Evolutionary conservation across 2,113 vertebrate species (phyloP), one percentile per base, ranked within the genome.

Genomic region (Glareola pratincola): DNA sequence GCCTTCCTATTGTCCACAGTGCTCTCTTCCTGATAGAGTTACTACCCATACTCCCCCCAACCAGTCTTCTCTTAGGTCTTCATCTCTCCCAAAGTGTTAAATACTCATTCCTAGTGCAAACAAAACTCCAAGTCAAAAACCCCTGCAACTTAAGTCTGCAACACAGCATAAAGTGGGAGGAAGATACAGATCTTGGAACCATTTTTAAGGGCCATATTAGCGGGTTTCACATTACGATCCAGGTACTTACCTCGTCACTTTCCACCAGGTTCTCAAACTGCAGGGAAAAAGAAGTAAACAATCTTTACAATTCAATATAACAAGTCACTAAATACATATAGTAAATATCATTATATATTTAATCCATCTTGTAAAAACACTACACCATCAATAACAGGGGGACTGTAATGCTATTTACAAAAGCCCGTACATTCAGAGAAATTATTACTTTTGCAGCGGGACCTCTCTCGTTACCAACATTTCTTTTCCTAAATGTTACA

Each of bases 251-350:
- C 94, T 98, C 98, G 97, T 98, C 98, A 57, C 98, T 98, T 97
- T 98, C 98, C 96, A 98, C 98, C 14, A 98, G 96, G 94, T 98
- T 98, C 92, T 98, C 98, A 98, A 98, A 98, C 98, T 98, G 97
- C 88, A 97, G 90, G 89, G 43, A 96, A n/a, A 96, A 95, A 67
- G 41, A 18, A 75, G 34, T 30, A 64, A 63, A 72, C 5, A 2
- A 39, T 20, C 24, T 69, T 95, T 73, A 93, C 43, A 81, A 37
- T 18, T 63, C 41, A 39, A 0, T 34, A 3, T 3, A 54, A 57
- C 0, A 5, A 51, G 12, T 69, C 62, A 79, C 24, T 32, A 23
- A 78, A 90, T 19, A 60, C 47, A 57, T 16, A 47, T 1, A 83
- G 19, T 14, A 77, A 76, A 26, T 16, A 39, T 0, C 4, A 67